These are phyloP conservation scores for Dasyprocta punctata DNA, from an alignment of 2,113 vertebrate species.

Conservation along the genomic window DNA sequence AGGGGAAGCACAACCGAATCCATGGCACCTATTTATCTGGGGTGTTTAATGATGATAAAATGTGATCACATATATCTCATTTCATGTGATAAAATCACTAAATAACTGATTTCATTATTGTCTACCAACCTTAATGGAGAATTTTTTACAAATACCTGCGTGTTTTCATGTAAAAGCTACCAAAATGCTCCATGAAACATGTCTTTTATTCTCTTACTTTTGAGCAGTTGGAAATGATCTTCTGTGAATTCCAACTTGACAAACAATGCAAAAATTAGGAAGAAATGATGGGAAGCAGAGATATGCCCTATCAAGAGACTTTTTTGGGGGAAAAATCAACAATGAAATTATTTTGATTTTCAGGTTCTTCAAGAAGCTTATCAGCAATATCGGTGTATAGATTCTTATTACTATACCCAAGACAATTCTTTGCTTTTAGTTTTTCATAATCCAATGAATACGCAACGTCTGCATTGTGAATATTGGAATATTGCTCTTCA, in stretches of 20 bases:
- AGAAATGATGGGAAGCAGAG: neutral
- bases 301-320: neutral
- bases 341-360: constrained; percentile 56
- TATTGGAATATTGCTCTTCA: constrained; percentile 91
- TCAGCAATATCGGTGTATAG: constrained; percentile 89
- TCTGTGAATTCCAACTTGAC: neutral
- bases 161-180: neutral
- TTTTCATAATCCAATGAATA: constrained; percentile 94
- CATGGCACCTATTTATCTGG: neutral
- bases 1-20: neutral
- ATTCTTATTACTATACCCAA: constrained; percentile 89
- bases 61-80: neutral
- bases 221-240: neutral
- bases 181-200: neutral
- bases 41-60: neutral
- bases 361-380: constrained; percentile 91
- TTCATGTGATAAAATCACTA: neutral
- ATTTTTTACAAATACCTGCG: neutral
- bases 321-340: neutral
- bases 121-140: neutral
- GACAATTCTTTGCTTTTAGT: constrained; percentile 91
- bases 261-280: neutral
- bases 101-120: neutral
- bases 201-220: neutral
- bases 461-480: constrained; percentile 85